Evolutionary conservation across 2,888 invertebrate species (phyloP).

Genomic region (Agrotis clavis): DNA sequence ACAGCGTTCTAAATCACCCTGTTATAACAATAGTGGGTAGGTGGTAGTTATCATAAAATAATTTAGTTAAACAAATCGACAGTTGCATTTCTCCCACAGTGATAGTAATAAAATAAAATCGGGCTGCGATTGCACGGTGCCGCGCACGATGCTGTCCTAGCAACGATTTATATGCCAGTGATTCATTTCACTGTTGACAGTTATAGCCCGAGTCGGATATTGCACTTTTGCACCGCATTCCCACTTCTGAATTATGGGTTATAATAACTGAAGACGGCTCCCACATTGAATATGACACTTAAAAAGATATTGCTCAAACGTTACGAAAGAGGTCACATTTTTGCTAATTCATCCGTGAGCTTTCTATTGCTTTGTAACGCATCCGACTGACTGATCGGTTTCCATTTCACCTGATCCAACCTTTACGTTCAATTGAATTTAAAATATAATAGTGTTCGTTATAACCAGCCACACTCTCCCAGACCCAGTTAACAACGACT

Average conservation of each 20-base stretch:
- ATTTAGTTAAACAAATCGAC: slow-evolving; percentile 83
- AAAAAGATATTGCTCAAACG: slow-evolving; percentile 45
- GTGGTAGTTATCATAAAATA: slow-evolving; percentile 76
- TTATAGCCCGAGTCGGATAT: slow-evolving; percentile 87
- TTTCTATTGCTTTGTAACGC: slow-evolving; percentile 73
- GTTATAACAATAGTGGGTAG: slow-evolving; percentile 66
- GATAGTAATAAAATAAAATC: slow-evolving; percentile 85
- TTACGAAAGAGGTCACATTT: slow-evolving; percentile 58
- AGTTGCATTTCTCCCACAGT: slow-evolving; percentile 75
- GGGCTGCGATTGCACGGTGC: slow-evolving; percentile 77
- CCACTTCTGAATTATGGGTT: slow-evolving; percentile 83
- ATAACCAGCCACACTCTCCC: slow-evolving; percentile 67
- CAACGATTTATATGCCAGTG: slow-evolving; percentile 86
- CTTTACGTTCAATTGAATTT: slow-evolving; percentile 71
- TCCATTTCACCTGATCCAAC: slow-evolving; percentile 65
- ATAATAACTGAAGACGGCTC: slow-evolving; percentile 81
- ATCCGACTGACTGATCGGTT: slow-evolving; percentile 46
- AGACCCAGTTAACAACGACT: slow-evolving; percentile 44
- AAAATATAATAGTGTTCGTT: slow-evolving; percentile 73
- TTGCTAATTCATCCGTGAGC: slow-evolving; percentile 73
- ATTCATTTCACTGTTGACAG: slow-evolving; percentile 88
- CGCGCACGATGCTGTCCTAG: slow-evolving; percentile 80
- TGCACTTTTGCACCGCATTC: slow-evolving; percentile 87
- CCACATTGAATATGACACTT: slow-evolving; percentile 62
- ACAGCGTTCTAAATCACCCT: slow-evolving; percentile 61